Base-by-base conservation (phyloP, 2,113 vertebrate species). In the Podocnemis expansa region DNA sequence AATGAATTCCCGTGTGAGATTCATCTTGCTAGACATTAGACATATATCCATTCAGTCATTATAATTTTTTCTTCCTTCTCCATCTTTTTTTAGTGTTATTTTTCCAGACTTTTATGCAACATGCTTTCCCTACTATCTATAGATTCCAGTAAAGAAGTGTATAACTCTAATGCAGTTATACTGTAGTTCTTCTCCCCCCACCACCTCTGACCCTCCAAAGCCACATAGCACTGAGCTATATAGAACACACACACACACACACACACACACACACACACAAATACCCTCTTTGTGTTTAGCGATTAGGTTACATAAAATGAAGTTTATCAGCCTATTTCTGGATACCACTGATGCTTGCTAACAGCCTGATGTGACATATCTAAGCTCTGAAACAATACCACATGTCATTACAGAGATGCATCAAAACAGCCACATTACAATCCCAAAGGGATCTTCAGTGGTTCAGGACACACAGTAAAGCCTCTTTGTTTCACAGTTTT, bases 1-100 rank as follows among this genome's bases (percentile, higher is more conserved):
- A 97, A 98, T 96, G 41, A 97, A 94, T 96, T 88, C 89, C 93
- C 82, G 78, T 76, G 94, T 87, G 89, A 90, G 25, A 91, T 95
- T 96, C 93, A 81, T 95, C 94, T 93, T 83, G 10, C 63, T 93
- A 81, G 87, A 83, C 78, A 85, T 80, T 82, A 87, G 67, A 91
- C 34, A 63, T 25, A 55, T 89, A 80, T 88, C 90, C 94, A 94
- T 92, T 96, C 75, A 88, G 31, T 63, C 91, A 89, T n/a, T 43
- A 78, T 86, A 96, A 87, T 67, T 90, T 95, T 84, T n/a, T 5
- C 67, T 91, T 90, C 80, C 86, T 88, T 96, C 70, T 90, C 84
- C 91, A 34, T 91, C 56, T 78, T 56, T 89, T 96, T 89, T 96
- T 49, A 78, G 63, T 54, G 70, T 82, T 58, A 89, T 80, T 56